These are phyloP conservation scores for Montipora efflorescens DNA, from an alignment of 64 coral and sea anemone genomes.

Conservation along the genomic window DNA sequence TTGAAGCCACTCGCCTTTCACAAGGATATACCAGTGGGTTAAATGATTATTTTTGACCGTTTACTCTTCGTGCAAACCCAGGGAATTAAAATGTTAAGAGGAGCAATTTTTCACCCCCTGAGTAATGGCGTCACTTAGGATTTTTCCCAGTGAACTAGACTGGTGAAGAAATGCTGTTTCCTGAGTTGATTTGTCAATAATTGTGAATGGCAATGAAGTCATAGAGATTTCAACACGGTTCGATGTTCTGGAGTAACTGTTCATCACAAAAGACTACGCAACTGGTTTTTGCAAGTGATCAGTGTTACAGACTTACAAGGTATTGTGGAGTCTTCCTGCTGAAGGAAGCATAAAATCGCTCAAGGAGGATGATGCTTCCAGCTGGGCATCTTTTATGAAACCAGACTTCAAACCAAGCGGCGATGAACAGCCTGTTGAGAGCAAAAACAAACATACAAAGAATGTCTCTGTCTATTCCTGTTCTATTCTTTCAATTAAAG, in stretches of 20 bases:
- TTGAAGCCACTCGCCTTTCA: no score
- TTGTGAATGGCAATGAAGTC: no score
- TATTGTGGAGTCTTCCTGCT: conserved; percentile 62
- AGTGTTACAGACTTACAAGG: neutral
- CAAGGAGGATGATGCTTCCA: conserved; percentile 41
- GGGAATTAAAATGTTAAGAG: neutral
- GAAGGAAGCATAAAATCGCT: conserved; percentile 2
- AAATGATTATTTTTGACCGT: no score
- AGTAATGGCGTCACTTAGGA: neutral
- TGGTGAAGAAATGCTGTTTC: neutral
- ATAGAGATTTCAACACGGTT: neutral
- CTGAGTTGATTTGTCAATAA: neutral
- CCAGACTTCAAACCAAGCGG: conserved; percentile 55
- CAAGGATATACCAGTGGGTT: no score
- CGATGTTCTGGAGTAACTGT: neutral
- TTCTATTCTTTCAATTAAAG: neutral
- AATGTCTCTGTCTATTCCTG: neutral
- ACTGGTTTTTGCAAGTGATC: neutral
- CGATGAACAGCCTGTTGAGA: conserved; percentile 23
- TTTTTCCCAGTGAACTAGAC: neutral
- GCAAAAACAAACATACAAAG: neutral
- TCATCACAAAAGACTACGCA: no score
- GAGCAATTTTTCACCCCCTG: neutral
- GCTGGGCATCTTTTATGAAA: conserved; percentile 43
- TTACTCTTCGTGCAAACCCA: no score